phyloP scores from a whole-genome alignment of 2,797 vertebrate genomes.

The Heliangelus exortis region DNA sequence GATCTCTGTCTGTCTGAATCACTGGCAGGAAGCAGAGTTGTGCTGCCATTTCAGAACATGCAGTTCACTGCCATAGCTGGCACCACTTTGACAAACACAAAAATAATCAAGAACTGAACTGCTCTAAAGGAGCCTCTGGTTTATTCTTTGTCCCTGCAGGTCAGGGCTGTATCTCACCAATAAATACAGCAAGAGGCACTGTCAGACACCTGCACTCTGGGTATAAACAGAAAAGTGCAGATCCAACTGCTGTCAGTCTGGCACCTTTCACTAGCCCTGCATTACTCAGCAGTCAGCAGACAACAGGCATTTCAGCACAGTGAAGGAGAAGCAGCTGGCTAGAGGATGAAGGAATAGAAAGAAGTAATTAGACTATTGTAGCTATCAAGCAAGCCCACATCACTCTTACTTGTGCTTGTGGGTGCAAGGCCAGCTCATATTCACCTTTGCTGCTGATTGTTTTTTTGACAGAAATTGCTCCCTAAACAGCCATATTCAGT shows the following conservation, averaged over 20 bases:
- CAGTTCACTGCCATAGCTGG: not conserved
- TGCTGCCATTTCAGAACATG: not conserved
- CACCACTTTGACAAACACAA: not conserved
- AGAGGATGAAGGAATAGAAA: conserved; percentile 13
- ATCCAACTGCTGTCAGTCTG: not conserved
- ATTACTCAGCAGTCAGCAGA: conserved; percentile 28
- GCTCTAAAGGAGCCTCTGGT: not conserved
- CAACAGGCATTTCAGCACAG: conserved; percentile 22
- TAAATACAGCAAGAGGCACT: not conserved
- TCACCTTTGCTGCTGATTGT: conserved; percentile 45
- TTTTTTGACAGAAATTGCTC: conserved; percentile 62
- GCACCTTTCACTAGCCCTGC: not conserved
- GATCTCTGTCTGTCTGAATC: not conserved
- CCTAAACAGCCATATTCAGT: conserved; percentile 49
- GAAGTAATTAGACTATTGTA: conserved; percentile 37
- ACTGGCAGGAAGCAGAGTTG: not conserved
- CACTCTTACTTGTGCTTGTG: conserved; percentile 25
- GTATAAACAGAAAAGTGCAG: not conserved
- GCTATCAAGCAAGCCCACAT: conserved; percentile 18
- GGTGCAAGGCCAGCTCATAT: conserved; percentile 7
- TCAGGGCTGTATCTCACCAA: not conserved
- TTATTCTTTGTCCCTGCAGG: not conserved
- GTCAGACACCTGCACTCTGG: not conserved
- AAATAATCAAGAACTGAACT: not conserved
- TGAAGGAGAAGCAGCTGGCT: conserved; percentile 36